Evolutionary conservation across 2,113 vertebrate genomes (phyloP), one percentile per base, ranked within the genome.

Genomic region (Chlorodrepanis virens): DNA sequence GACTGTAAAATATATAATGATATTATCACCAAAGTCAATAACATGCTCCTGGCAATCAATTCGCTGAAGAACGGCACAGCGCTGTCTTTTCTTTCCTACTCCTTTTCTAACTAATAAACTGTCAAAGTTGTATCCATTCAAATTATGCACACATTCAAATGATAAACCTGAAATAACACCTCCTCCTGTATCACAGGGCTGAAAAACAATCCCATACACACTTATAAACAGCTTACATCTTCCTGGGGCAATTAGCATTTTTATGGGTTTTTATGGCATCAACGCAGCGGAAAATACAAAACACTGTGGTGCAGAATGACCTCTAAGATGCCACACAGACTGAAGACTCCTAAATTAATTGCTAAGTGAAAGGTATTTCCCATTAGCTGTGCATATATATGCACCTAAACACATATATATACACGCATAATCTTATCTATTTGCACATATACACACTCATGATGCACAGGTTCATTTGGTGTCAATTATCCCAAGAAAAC

Each of bases 1-100:
- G 67, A 94, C 83, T 92, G 49, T 89, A 94, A 97, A 96, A 94
- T 94, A 93, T 78, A 96, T 93, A 97, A 94, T 72, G 91, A 96
- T 96, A 93, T 95, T 90, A 95, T 94, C 95, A 86, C 57, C 83
- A 56, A 91, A 97, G 94, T 96, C 96, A 97, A 96, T 97, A 97
- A 92, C 71, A 84, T 70, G 92, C 90, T 95, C 77, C 64, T 52
- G 80, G 94, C 94, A 95, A 80, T 94, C 95, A 96, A 78, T 94
- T 75, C 11, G 0, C 80, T 90, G 72, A 86, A 94, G 77, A 94
- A 94, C 3, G 14, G 87, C 74, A 42, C 49, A 28, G 23, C 15
- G 1, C 64, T 63, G 64, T 83, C 64, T 71, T 64, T 33, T 56
- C 40, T 29, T n/a, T 67, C 7, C 68, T 33, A 7, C 60, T 54